phyloP scores from a whole-genome alignment of 2,113 vertebrate species.

The Lamprotornis superbus region DNA sequence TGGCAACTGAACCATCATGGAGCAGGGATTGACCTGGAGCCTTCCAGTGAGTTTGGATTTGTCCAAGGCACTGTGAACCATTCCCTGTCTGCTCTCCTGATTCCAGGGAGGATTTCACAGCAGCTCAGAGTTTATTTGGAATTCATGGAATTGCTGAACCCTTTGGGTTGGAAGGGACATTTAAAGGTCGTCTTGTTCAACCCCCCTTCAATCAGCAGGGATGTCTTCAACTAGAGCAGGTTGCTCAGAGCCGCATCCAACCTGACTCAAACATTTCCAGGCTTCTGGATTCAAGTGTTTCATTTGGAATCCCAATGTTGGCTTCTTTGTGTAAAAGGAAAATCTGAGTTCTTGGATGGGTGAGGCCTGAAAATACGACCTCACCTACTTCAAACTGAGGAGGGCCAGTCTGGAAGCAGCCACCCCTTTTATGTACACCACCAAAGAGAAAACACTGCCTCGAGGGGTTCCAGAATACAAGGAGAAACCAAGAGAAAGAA shows the following conservation, averaged over 20 bases:
- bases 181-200: neutral
- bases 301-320: fast-evolving
- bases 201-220: neutral
- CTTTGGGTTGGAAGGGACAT: neutral
- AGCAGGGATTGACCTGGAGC: slow-evolving; percentile 66
- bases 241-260: neutral
- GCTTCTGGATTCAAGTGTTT: neutral
- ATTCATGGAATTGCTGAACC: fast-evolving
- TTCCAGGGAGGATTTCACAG: neutral
- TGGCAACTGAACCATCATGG: slow-evolving; percentile 67
- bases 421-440: neutral
- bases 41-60: neutral
- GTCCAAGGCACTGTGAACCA: neutral
- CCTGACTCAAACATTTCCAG: neutral
- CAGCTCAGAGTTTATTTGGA: neutral
- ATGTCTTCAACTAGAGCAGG: neutral
- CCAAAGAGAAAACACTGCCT: neutral
- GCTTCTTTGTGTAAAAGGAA: neutral
- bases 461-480: neutral
- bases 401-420: neutral
- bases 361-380: neutral
- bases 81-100: neutral
- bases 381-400: neutral
- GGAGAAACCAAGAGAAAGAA: neutral
- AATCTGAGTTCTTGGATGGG: neutral